Conservation (phyloP, 2,888 invertebrate species). For the Tholera decimalis region DNA sequence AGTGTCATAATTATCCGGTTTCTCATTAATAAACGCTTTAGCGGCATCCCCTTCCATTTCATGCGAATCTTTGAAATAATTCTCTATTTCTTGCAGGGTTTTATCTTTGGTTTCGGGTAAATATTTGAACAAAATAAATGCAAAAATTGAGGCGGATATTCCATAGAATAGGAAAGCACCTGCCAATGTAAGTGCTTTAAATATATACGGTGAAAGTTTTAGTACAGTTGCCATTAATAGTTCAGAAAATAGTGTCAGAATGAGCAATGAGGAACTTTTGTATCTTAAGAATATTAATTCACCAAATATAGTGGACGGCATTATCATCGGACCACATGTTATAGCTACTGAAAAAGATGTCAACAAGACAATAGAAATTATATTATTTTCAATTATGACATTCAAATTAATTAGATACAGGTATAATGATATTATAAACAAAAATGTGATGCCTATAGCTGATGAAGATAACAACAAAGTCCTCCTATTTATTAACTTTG, state of each 20-base stretch:
- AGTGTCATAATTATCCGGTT: conserved; percentile 49
- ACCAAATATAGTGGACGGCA: conserved; percentile 75
- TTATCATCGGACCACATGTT: conserved; percentile 80
- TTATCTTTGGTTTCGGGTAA: conserved; percentile 78
- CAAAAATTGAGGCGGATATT: conserved; percentile 70
- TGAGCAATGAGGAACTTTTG: conserved; percentile 72
- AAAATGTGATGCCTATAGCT: conserved; percentile 71
- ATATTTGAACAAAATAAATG: conserved; percentile 71
- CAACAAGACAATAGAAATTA: conserved; percentile 71
- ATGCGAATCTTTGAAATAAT: conserved; percentile 67
- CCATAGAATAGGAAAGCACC: conserved; percentile 77
- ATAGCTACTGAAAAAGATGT: conserved; percentile 76
- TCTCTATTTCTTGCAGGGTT: conserved; percentile 75
- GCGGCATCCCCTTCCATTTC: conserved; percentile 54
- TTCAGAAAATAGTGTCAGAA: conserved; percentile 72
- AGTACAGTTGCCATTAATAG: conserved; percentile 72
- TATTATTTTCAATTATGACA: conserved; percentile 71
- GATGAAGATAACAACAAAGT: conserved; percentile 74
- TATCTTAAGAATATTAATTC: conserved; percentile 77
- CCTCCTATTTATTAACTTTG: conserved; percentile 74
- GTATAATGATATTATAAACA: conserved; percentile 76
- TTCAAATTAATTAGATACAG: conserved; percentile 72
- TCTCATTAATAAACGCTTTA: conserved; percentile 65
- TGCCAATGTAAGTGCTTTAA: conserved; percentile 70
- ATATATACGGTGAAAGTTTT: conserved; percentile 76